Evolutionary conservation across 2,888 invertebrate species (phyloP).

Genomic region (Frankliniella fusca): DNA sequence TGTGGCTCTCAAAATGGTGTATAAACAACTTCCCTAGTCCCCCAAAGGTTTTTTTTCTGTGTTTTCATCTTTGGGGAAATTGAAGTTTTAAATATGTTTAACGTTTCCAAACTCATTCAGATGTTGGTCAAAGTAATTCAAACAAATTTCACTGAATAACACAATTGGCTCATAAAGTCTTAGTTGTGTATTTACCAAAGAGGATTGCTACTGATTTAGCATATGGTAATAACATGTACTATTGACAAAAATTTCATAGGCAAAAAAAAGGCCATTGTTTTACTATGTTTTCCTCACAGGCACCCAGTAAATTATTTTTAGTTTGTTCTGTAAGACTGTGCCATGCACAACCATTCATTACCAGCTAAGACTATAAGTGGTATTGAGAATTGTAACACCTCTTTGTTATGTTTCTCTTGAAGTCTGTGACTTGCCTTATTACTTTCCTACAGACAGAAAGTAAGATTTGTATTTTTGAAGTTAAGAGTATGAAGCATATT

Average conservation of each 20-base stretch:
- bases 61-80: background rate
- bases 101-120: no score
- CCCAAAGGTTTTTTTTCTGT: background rate
- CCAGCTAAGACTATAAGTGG: no score
- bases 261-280: no score
- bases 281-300: no score
- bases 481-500: background rate
- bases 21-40: conserved; percentile 1
- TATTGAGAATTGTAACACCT: no score
- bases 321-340: background rate
- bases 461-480: background rate
- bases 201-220: background rate
- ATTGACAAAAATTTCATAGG: background rate
- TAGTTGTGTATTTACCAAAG: background rate
- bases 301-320: background rate
- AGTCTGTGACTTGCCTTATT: conserved; percentile 11
- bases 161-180: no score
- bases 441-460: background rate
- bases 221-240: background rate
- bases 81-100: background rate
- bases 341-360: no score
- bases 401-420: conserved; percentile 7
- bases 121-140: no score
- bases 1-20: background rate
- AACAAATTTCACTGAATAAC: no score